A percentile compares a stretch with the other conserved stretches of the same genome.
These are phyloP conservation scores for Anguilla pacifica DNA, from an alignment of 2,797 vertebrate species.

Conservation along the genomic window DNA sequence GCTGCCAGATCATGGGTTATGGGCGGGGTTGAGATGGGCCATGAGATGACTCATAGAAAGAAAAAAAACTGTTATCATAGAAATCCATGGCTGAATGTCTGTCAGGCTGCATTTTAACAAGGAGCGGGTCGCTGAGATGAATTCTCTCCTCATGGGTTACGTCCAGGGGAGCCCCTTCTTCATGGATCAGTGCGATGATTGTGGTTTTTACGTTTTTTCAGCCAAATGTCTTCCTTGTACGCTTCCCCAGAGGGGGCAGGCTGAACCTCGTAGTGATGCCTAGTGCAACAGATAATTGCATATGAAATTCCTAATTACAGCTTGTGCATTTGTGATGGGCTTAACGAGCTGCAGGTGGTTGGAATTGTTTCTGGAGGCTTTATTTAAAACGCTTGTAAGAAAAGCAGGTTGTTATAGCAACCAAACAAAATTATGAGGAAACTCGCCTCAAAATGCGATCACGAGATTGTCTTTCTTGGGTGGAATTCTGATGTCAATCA, in stretches of 20 bases:
- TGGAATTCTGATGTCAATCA: slow-evolving; percentile 10
- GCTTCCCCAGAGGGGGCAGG: neutral
- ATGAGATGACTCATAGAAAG: neutral
- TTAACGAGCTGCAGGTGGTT: slow-evolving; percentile 17
- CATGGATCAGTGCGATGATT: neutral
- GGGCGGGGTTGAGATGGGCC: neutral
- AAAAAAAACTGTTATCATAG: neutral
- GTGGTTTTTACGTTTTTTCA: neutral
- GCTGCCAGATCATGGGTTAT: neutral
- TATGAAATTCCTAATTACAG: neutral
- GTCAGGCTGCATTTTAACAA: neutral
- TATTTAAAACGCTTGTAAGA: neutral
- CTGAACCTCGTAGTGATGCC: neutral
- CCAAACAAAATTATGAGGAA: neutral
- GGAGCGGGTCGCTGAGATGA: neutral
- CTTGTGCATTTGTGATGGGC: neutral
- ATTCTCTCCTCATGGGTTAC: neutral
- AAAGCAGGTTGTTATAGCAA: slow-evolving; percentile 20
- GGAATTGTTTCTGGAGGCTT: neutral
- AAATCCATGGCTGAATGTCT: neutral
- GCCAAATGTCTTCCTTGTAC: neutral
- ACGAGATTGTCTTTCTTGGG: neutral
- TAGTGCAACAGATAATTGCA: neutral
- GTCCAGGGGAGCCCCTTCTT: neutral
- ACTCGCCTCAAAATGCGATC: neutral